A percentile compares a stretch with the other conserved stretches of the same genome.
phyloP scores from a whole-genome alignment of 1,140 invertebrate species.

The Drosophila ironensis region DNA sequence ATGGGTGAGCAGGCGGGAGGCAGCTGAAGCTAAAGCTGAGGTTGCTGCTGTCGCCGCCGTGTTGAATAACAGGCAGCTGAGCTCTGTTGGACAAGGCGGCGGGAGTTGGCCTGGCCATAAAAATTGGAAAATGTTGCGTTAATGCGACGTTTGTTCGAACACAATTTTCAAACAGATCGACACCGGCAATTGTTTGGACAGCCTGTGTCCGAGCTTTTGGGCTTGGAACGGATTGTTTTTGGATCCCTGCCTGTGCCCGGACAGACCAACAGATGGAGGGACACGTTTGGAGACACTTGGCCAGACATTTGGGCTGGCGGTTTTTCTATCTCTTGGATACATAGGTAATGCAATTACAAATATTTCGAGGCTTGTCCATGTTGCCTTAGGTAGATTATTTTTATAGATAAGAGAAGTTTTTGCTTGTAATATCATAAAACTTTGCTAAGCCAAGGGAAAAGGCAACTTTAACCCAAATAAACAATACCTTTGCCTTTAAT shows the following conservation, averaged over 20 bases:
- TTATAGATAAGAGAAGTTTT: too few relatives aligned
- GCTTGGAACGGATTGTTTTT: constrained; percentile 1
- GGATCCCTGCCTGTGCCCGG: neutral
- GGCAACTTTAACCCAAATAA: too few relatives aligned
- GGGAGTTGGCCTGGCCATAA: constrained; percentile 50
- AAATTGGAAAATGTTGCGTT: constrained; percentile 77
- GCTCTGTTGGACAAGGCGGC: constrained; percentile 37
- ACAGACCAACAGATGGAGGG: neutral
- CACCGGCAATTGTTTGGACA: constrained; percentile 76
- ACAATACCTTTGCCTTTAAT: too few relatives aligned
- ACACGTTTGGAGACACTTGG: constrained; percentile 4
- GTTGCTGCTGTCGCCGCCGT: constrained; percentile 44
- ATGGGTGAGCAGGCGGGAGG: neutral
- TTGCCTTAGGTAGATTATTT: too few relatives aligned
- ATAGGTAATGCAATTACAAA: too few relatives aligned
- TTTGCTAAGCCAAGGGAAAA: too few relatives aligned
- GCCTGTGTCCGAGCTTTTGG: constrained; percentile 37
- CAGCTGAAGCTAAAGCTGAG: neutral
- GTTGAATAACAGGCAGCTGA: constrained; percentile 78
- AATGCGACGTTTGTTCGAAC: constrained; percentile 78
- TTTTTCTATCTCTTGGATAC: constrained; percentile 29
- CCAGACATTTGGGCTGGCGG: neutral
- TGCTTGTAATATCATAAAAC: too few relatives aligned
- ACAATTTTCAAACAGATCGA: constrained; percentile 79
- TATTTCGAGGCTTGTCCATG: neutral